Evolutionary conservation across 2,888 invertebrate species (phyloP), one percentile per base, ranked within the genome.

Genomic region (Agrochola lota): DNA sequence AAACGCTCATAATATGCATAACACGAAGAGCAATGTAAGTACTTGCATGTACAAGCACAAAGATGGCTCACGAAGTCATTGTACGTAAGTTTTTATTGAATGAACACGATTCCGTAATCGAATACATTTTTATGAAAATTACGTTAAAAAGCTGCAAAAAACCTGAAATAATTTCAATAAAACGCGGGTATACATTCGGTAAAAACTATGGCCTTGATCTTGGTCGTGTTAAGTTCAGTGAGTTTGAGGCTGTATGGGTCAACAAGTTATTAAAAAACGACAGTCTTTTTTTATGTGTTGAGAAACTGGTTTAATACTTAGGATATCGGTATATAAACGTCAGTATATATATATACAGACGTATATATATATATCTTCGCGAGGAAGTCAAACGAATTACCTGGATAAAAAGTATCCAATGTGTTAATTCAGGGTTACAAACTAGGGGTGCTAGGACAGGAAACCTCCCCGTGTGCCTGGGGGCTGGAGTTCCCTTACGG

Each of bases 201-300:
- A 60, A 43, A 76, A 70, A 68, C 43, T 63, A 60, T 35, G 73
- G 30, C 81, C 83, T 81, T 86, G 83, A 85, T 76, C 83, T 85
- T 85, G 83, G 43, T 74, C 40, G 40, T 66, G 43, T 77, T 46
- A 59, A 74, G 81, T 76, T 86, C 78, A 74, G n/a, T 86, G 78
- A 71, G 52, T 75, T 81, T 67, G 17, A 72, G 23, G 17, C 57
- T n/a, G 74, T 17, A 49, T 20, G 35, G 71, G 85, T 85, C 49
- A 78, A 78, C 55, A 17, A 66, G n/a, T 52, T 73, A 52, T 75
- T 57, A 73, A 74, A 67, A 80, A 74, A 55, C 43, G 70, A 55
- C 11, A 30, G 70, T 81, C 0, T 80, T 55, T 59, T 46, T 85
- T 73, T 73, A 17, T 57, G 15, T 26, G 15, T 20, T 1, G 35